phyloP scores from a whole-genome alignment of 2,888 invertebrate genomes.

The Thymelicus acteon region DNA sequence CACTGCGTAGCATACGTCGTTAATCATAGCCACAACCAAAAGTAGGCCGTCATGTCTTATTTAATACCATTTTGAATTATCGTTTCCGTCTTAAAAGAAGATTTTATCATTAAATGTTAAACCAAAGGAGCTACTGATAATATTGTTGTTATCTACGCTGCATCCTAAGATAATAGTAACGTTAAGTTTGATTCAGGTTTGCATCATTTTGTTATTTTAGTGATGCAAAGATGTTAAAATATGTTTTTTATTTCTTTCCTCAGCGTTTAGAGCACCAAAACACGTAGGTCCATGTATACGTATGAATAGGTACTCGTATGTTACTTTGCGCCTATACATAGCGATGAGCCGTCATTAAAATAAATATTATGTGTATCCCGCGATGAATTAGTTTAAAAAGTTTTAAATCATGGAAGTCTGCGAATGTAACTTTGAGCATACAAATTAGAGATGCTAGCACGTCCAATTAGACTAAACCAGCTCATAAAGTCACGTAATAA shows the following conservation, averaged over 20 bases:
- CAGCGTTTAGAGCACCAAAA: too few relatives aligned
- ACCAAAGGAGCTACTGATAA: neutral
- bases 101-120: constrained; percentile 5
- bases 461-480: neutral
- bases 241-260: too few relatives aligned
- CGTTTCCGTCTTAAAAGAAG: constrained; percentile 43
- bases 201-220: too few relatives aligned
- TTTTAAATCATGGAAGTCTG: neutral
- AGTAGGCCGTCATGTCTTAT: neutral
- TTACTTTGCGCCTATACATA: too few relatives aligned
- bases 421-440: neutral
- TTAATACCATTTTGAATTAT: constrained; percentile 12
- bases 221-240: too few relatives aligned
- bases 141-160: constrained; percentile 18
- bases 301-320: too few relatives aligned
- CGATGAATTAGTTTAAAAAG: neutral
- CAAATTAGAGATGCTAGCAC: neutral
- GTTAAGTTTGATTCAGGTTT: neutral
- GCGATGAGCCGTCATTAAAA: neutral
- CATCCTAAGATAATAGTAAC: constrained; percentile 13
- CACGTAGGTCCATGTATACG: too few relatives aligned
- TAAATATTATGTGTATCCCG: neutral
- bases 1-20: neutral
- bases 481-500: neutral
- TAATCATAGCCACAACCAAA: constrained; percentile 1